Base-by-base conservation (phyloP, 2,888 invertebrate genomes). In the Trilocha varians region DNA sequence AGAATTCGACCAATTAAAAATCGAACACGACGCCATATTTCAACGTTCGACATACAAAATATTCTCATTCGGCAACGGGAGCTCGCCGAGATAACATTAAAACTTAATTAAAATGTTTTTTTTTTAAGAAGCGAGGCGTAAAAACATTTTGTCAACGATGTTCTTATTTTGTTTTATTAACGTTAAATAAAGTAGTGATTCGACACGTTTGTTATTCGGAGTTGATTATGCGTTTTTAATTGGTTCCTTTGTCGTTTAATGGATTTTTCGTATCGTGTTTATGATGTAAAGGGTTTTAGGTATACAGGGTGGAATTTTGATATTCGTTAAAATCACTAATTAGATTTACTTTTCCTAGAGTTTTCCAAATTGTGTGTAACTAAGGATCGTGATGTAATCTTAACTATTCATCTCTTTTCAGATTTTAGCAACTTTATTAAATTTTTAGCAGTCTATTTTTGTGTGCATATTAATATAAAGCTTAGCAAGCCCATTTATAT, bases 11-110 rank as follows among this genome's bases (percentile, higher is more conserved):
- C 25, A 25, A 25, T 25, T 25, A 25, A 25, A 25, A 3, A 25
- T 17, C 13, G 34, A 9, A 34, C 34, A 17, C 25, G 25, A 25
- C 25, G 25, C 25, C 25, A 25, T 25, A 25, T 25, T 25, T 25
- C 25, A 25, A 25, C 11, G 25, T 25, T 25, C 25, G 25, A 25
- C 25, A 11, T 61, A 55, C 62, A 68, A 67, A 62, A 66, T 57
- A 52, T 63, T 56, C 62, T 65, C 65, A 73, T 70, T 71, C 67
- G 68, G 68, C 66, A 72, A 74, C 76, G 52, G 79, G 66, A 75
- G 76, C 73, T 25, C 62, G 59, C 6, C 49, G 57, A 76, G 82
- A 82, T 79, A 80, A 78, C 78, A 79, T 82, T 82, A 79, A 80
- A 79, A 74, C 75, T 82, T 82, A 82, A 82, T 83, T 80, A 83